A percentile compares a stretch with the other conserved stretches of the same genome.
These are phyloP conservation scores for Melangyna quadrimaculata DNA, from an alignment of 2,888 invertebrate genomes.

Conservation along the genomic window DNA sequence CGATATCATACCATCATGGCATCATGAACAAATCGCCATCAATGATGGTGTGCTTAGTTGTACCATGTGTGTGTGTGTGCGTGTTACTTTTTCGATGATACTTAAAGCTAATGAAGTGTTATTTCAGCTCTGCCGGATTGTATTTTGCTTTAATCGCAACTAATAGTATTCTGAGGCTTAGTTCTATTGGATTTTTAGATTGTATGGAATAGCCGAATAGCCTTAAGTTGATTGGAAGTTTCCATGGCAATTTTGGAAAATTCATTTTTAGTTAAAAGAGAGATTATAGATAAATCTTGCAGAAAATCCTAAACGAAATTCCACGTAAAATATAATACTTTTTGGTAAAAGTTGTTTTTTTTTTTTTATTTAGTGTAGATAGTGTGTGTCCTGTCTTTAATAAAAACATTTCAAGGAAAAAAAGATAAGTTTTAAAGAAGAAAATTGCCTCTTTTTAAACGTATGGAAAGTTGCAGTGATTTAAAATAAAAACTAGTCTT, in stretches of 20 bases:
- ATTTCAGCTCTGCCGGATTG: not conserved
- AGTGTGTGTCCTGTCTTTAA: no score
- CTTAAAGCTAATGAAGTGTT: constrained; percentile 27
- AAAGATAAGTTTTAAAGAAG: no score
- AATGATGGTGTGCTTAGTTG: not conserved
- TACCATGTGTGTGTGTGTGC: not conserved
- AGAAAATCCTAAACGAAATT: not conserved
- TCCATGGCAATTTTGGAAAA: not conserved
- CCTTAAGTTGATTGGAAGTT: constrained; percentile 6
- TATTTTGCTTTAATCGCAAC: not conserved
- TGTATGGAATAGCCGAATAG: not conserved
- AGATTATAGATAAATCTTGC: not conserved
- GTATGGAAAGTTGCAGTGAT: no score
- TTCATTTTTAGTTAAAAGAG: not conserved
- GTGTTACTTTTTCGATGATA: not conserved
- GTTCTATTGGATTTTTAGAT: constrained; percentile 18
- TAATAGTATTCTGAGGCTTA: constrained; percentile 8
- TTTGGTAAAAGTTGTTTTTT: not conserved
- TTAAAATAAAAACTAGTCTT: no score
- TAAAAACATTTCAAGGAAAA: no score
- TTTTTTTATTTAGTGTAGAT: not conserved
- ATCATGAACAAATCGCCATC: not conserved
- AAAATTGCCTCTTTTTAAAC: no score
- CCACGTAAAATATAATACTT: not conserved
- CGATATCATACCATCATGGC: not conserved